Base-by-base conservation (phyloP, 2,113 vertebrate genomes). In the Artemisiospiza belli region DNA sequence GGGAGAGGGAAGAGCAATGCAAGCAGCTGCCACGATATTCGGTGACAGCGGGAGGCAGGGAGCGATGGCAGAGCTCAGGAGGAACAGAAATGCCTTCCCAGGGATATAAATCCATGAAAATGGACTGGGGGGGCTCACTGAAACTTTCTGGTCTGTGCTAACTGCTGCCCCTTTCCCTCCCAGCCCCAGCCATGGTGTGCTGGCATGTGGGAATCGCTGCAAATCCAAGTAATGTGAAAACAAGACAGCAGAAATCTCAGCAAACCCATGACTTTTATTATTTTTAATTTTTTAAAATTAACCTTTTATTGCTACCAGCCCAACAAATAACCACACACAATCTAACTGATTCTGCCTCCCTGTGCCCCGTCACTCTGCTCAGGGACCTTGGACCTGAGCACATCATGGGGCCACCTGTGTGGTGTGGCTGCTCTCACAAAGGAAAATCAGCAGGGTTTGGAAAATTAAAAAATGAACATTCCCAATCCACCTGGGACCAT, bases 401-500 rank as follows among this genome's bases (percentile, higher is more conserved):
- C 58, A 4, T 7, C 0, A 0, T 20, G 62, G 19, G 30, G 14
- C 37, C 59, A 33, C 37, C 75, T 43, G 4, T 1, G 8, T 2
- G 33, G 46, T 3, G 12, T 18, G 22, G 73, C 44, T 80, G 51
- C 18, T 43, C 11, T 11, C 30, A 31, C 1, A 15, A 41, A 46
- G 21, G 5, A 44, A 44, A 80, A 44, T 6, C 49, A 70, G 67
- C 79, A 54, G 10, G 1, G 6, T 43, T 51, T 54, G 54, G 57
- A 49, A 55, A 44, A 33, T 9, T 12, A 9, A 22, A 41, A 73
- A 49, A 19, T 1, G 6, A 85, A 66, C 44, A 9, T 35, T 90
- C 25, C 51, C 11, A 57, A 4, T 11, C 58, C 54, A 28, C 47
- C 58, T 15, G 73, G 31, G 4, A 1, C 0, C 1, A 37, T 33